phyloP scores from a whole-genome alignment of 2,888 invertebrate species.

The Lathronympha strigana region DNA sequence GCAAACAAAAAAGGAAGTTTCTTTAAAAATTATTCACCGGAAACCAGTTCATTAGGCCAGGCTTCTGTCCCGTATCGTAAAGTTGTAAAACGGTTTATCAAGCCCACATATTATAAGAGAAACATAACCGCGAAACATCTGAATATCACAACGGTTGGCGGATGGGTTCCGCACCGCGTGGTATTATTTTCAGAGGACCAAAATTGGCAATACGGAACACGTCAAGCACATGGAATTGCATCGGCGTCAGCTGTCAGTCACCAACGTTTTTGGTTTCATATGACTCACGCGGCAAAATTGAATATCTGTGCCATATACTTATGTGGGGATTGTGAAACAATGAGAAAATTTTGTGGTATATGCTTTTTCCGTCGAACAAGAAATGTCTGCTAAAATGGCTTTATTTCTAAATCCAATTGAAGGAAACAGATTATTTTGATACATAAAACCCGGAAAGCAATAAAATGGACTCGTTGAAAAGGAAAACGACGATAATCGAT shows the following conservation, averaged over 20 bases:
- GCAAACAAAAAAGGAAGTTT: no score
- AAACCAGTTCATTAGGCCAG: no score
- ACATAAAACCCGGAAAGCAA: background rate
- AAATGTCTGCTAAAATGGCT: no score
- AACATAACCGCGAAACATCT: no score
- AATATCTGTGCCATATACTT: background rate
- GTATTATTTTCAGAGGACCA: background rate
- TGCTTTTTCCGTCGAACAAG: no score
- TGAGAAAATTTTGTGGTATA: no score
- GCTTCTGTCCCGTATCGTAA: no score
- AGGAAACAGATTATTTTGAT: background rate
- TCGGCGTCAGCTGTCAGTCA: constrained; percentile 2
- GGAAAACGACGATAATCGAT: constrained; percentile 6
- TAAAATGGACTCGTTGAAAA: constrained; percentile 5
- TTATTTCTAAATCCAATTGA: background rate
- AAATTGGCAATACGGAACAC: constrained; percentile 16
- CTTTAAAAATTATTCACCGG: no score
- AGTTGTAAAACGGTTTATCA: no score
- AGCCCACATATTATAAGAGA: no score
- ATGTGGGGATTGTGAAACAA: background rate
- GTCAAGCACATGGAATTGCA: background rate
- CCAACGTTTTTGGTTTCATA: background rate
- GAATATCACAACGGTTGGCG: no score
- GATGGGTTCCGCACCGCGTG: no score
- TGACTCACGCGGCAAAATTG: constrained; percentile 4